A percentile compares a stretch with the other conserved stretches of the same genome.
phyloP scores from a whole-genome alignment of 1,140 invertebrate species.

The Diachasma alloeum region DNA sequence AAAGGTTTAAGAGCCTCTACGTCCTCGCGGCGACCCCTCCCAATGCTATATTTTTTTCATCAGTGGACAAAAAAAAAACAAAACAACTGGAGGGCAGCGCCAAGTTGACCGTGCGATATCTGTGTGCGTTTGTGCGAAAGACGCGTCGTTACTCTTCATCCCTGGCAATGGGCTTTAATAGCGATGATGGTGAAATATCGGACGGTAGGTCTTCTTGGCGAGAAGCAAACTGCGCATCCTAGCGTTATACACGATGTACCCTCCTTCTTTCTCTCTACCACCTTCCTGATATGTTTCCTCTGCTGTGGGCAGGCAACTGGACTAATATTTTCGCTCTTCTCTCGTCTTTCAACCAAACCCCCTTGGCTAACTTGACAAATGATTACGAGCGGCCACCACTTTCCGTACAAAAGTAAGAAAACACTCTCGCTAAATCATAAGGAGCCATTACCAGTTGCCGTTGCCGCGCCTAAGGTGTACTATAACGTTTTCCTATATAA shows the following conservation, averaged over 20 bases:
- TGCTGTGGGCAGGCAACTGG: neutral
- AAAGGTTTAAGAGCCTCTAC: too few relatives aligned
- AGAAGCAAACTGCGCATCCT: neutral
- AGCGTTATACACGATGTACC: neutral
- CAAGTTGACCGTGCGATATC: neutral
- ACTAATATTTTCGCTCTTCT: conserved; percentile 21
- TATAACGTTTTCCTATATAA: neutral
- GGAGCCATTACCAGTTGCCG: conserved; percentile 40
- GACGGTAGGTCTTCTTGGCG: conserved; percentile 8
- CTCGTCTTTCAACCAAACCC: neutral
- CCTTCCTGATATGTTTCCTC: conserved; percentile 3
- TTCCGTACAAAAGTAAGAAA: conserved; percentile 28
- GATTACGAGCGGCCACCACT: conserved; percentile 24
- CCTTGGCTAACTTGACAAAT: conserved; percentile 14
- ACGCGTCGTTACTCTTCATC: conserved; percentile 55
- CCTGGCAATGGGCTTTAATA: conserved; percentile 47
- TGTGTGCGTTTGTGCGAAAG: conserved; percentile 36
- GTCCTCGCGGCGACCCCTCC: too few relatives aligned
- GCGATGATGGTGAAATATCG: conserved; percentile 55
- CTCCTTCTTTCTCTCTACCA: neutral
- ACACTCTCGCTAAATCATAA: conserved; percentile 53
- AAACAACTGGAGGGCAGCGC: neutral
- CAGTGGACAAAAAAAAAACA: too few relatives aligned
- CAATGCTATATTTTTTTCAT: too few relatives aligned
- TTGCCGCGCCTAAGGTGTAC: neutral